These are phyloP conservation scores for Stigmatopora argus DNA, from an alignment of 2,113 vertebrate species.

Conservation along the genomic window DNA sequence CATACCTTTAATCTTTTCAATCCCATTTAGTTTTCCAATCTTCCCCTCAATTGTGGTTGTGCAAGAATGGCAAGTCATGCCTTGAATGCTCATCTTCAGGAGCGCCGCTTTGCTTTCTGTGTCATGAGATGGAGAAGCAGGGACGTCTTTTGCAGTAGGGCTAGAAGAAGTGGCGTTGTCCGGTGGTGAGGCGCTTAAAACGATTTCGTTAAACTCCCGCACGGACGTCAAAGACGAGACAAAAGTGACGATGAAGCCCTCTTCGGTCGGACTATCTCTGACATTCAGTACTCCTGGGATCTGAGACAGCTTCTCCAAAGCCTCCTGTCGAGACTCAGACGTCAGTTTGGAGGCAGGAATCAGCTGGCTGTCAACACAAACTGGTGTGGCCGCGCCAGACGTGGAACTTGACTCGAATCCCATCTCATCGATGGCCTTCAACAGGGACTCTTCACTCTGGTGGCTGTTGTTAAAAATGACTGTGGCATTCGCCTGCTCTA, in stretches of 20 bases:
- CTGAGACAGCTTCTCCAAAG: constrained; percentile 63
- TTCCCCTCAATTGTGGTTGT: constrained; percentile 90
- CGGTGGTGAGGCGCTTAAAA: constrained; percentile 49
- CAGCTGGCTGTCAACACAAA: constrained; percentile 72
- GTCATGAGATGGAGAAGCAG: constrained; percentile 24
- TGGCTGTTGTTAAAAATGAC: constrained; percentile 77
- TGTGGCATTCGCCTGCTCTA: constrained; percentile 78
- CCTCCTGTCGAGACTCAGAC: constrained; percentile 57
- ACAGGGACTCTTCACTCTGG: constrained; percentile 76
- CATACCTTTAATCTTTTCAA: constrained; percentile 87
- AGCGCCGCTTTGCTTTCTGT: constrained; percentile 59
- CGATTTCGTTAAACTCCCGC: constrained; percentile 66
- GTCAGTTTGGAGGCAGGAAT: constrained; percentile 63
- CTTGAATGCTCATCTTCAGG: constrained; percentile 82
- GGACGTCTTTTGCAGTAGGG: constrained; percentile 33
- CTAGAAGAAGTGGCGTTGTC: constrained; percentile 26
- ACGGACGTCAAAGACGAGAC: constrained; percentile 69
- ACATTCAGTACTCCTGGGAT: constrained; percentile 76
- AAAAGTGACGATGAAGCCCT: constrained; percentile 72
- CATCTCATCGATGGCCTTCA: constrained; percentile 85
- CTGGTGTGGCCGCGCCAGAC: constrained; percentile 47
- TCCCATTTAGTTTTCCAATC: constrained; percentile 87
- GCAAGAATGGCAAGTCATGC: constrained; percentile 94
- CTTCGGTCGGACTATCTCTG: constrained; percentile 65
- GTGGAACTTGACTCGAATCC: constrained; percentile 79